phyloP scores from a whole-genome alignment of 2,113 vertebrate species.

The Mormyrus lacerda region DNA sequence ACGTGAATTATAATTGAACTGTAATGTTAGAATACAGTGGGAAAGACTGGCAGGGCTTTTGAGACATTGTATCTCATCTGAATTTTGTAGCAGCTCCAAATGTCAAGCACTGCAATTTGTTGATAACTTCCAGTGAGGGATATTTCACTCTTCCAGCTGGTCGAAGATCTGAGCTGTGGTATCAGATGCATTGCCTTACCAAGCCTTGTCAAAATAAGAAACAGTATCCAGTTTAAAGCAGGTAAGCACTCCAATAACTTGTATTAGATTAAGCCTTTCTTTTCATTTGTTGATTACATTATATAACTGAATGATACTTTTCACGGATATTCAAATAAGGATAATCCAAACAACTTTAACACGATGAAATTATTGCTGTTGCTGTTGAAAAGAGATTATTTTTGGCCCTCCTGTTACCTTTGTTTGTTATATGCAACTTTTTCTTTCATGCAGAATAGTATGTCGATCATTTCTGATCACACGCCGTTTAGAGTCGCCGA shows the following conservation, averaged over 20 bases:
- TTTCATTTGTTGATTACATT: neutral
- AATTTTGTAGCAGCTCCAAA: neutral
- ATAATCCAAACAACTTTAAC: neutral
- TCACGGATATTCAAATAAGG: neutral
- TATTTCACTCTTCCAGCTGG: neutral
- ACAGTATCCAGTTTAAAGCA: neutral
- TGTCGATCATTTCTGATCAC: neutral
- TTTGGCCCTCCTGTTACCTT: neutral
- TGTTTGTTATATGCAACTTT: neutral
- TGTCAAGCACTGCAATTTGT: neutral
- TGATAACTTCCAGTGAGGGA: neutral
- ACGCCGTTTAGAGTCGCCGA: neutral
- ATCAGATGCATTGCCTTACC: neutral
- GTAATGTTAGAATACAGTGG: neutral
- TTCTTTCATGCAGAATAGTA: neutral
- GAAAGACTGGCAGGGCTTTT: neutral
- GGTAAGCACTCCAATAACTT: neutral
- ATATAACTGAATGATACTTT: neutral
- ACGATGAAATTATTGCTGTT: neutral
- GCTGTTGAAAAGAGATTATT: neutral
- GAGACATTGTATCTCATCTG: neutral
- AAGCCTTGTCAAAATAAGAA: neutral
- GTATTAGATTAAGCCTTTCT: neutral
- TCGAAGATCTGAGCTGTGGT: neutral
- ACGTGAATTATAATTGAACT: neutral